Conservation (phyloP, 2,113 vertebrate species). For the Balaeniceps rex region DNA sequence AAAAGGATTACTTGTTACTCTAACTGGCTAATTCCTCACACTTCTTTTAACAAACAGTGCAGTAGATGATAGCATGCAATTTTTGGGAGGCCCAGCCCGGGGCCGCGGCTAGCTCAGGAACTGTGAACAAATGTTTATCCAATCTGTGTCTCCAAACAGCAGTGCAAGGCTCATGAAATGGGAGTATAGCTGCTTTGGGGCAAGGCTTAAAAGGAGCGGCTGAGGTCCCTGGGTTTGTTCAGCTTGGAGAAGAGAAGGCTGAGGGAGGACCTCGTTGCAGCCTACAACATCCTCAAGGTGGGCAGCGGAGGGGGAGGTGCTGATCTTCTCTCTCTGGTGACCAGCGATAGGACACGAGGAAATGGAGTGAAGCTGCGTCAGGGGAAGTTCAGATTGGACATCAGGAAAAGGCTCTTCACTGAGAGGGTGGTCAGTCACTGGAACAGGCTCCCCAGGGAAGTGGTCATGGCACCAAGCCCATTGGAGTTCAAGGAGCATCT, state of each 20-base stretch:
- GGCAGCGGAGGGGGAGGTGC: neutral
- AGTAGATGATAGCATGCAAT: neutral
- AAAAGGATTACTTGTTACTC: neutral
- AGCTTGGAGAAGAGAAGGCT: neutral
- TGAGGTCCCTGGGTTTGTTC: neutral
- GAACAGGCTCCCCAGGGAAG: neutral
- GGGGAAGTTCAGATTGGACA: neutral
- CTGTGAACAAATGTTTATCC: neutral
- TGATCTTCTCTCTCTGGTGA: neutral
- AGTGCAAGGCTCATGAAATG: neutral
- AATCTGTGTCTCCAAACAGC: neutral
- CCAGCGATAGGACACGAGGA: fast-evolving
- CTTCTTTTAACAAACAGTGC: neutral
- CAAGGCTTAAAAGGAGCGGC: neutral
- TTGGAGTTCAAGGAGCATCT: neutral
- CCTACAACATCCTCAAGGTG: fast-evolving
- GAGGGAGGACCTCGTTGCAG: neutral
- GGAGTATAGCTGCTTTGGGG: neutral
- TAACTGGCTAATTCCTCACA: neutral
- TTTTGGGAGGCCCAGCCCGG: neutral
- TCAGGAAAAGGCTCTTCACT: neutral
- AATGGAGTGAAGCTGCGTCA: neutral
- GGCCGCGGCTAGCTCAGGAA: neutral
- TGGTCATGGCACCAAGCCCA: neutral
- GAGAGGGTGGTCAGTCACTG: neutral